phyloP scores from a whole-genome alignment of 2,113 vertebrate species.

The Callopanchax toddi region DNA sequence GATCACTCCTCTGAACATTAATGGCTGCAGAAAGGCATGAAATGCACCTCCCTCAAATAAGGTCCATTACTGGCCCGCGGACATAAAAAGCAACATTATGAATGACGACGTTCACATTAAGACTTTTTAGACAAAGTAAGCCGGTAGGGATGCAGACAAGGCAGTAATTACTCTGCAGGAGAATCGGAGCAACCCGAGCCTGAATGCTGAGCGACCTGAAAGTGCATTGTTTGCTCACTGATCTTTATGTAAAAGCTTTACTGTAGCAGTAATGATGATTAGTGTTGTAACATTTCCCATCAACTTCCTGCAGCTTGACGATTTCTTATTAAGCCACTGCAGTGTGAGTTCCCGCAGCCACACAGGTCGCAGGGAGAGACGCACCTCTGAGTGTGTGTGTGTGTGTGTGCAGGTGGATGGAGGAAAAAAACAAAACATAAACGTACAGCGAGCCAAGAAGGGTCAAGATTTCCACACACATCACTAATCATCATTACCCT shows the following conservation, averaged over 20 bases:
- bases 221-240: conserved; percentile 30
- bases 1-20: conserved; percentile 64
- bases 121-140: conserved; percentile 39
- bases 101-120: conserved; percentile 46
- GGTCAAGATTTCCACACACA: conserved; percentile 49
- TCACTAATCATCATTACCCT: conserved; percentile 47
- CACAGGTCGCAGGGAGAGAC: conserved; percentile 16
- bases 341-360: conserved; percentile 27
- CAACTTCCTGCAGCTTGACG: conserved; percentile 49
- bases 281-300: conserved; percentile 57
- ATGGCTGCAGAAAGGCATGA: conserved; percentile 61
- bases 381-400: conserved; percentile 2
- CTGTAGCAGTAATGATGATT: conserved; percentile 52
- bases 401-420: background rate
- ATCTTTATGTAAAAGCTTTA: conserved; percentile 33
- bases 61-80: conserved; percentile 54
- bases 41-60: conserved; percentile 64
- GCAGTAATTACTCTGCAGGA: conserved; percentile 35
- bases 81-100: conserved; percentile 34
- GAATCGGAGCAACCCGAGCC: conserved; percentile 9
- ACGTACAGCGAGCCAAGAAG: conserved; percentile 15
- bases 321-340: conserved; percentile 36
- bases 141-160: conserved; percentile 26
- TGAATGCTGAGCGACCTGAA: conserved; percentile 35
- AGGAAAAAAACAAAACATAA: conserved; percentile 15